Percentiles rank a stretch among this genome's conserved stretches.
Conservation (phyloP, 2,888 invertebrate species). For the Eumerus sabulonum region DNA sequence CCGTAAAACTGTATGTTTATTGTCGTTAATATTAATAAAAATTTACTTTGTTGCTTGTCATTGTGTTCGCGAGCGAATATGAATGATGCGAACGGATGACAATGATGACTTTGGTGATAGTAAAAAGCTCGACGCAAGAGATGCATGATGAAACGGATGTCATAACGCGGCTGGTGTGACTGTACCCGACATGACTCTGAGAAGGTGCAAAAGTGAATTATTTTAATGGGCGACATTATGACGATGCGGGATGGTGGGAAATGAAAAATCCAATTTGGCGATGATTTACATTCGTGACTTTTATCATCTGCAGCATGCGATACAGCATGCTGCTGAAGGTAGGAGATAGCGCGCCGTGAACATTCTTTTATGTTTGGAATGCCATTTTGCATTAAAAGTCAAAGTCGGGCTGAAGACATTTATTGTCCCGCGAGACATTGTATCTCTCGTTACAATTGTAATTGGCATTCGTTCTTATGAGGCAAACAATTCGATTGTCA, state of each 20-base stretch:
- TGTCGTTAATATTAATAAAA: constrained; percentile 69
- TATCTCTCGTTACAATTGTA: no score
- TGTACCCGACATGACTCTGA: constrained; percentile 9
- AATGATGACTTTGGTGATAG: constrained; percentile 57
- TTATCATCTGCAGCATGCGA: constrained; percentile 6
- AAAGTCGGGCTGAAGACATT: no score
- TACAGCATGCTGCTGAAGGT: constrained; percentile 1
- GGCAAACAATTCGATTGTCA: constrained; percentile 30
- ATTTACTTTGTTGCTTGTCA: constrained; percentile 46
- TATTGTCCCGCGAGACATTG: no score
- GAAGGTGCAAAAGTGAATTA: constrained; percentile 63
- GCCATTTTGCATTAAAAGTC: no score
- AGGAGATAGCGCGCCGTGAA: no score
- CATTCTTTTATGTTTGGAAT: no score
- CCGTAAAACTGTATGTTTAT: constrained; percentile 68
- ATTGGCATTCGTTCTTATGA: not conserved
- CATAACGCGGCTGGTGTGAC: constrained; percentile 5
- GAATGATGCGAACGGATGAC: constrained; percentile 54
- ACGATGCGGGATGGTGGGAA: constrained; percentile 1
- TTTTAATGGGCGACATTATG: constrained; percentile 63
- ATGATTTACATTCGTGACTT: constrained; percentile 51
- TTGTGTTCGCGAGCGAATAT: constrained; percentile 29
- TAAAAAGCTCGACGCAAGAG: constrained; percentile 36
- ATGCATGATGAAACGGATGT: not conserved
- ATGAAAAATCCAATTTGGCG: constrained; percentile 56